Conservation (phyloP, 2,113 vertebrate genomes). For the Poeciliopsis occidentalis region DNA sequence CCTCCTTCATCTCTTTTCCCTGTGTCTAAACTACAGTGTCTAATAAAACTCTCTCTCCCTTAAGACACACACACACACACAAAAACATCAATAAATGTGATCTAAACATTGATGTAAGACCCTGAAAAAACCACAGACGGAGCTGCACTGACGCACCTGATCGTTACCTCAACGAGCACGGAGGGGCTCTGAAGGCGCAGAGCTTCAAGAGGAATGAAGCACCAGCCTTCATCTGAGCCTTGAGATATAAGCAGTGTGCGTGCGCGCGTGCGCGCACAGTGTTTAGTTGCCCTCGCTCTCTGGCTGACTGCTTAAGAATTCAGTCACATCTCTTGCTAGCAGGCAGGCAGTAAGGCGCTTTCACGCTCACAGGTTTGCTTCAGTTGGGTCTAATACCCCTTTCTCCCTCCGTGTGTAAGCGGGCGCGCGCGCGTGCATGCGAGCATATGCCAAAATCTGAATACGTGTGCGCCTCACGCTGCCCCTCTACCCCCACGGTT, state of each 20-base stretch:
- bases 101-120: conserved; percentile 54
- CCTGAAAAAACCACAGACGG: conserved; percentile 53
- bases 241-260: conserved; percentile 54
- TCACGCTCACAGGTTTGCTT: conserved; percentile 98
- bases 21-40: conserved; percentile 10
- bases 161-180: conserved; percentile 55
- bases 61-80: not conserved
- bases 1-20: not conserved
- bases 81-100: conserved; percentile 48
- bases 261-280: conserved; percentile 33
- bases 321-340: conserved; percentile 96
- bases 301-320: conserved; percentile 98
- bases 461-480: conserved; percentile 42
- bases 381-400: conserved; percentile 96
- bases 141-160: conserved; percentile 48
- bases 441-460: conserved; percentile 49
- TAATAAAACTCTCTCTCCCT: conserved; percentile 20
- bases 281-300: conserved; percentile 76
- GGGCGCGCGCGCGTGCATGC: conserved; percentile 33
- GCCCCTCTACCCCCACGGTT: not conserved
- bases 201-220: conserved; percentile 66
- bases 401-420: conserved; percentile 84
- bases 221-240: conserved; percentile 68
- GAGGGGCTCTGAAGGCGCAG: conserved; percentile 41
- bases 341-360: conserved; percentile 99